Conservation (phyloP, 2,113 vertebrate species). For the Triplophysa siluroides region DNA sequence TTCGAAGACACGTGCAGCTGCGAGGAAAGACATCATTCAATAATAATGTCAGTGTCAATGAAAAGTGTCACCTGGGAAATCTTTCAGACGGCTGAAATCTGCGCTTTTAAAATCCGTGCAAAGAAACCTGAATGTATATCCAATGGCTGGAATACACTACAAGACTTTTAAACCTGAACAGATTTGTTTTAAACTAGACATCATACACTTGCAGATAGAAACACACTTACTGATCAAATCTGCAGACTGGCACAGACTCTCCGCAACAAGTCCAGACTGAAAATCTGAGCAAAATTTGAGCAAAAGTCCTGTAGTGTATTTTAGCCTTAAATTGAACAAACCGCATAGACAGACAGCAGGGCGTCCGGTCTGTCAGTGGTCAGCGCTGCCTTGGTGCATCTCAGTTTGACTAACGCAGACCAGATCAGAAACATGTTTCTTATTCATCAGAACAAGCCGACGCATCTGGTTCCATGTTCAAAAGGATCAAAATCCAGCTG, state of each 20-base stretch:
- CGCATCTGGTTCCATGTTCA: not conserved
- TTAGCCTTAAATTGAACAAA: not conserved
- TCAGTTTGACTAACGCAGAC: not conserved
- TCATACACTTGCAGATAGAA: no score
- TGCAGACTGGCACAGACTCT: no score
- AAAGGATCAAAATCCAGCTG: not conserved
- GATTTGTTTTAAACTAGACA: no score
- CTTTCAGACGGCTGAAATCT: not conserved
- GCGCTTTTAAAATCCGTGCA: not conserved
- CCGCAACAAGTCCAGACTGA: no score
- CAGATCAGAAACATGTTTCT: not conserved
- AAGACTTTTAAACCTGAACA: no score
- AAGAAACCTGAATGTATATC: not conserved
- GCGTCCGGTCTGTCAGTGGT: not conserved
- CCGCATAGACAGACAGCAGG: not conserved
- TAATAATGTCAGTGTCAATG: not conserved
- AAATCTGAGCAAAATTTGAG: no score
- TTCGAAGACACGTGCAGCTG: not conserved
- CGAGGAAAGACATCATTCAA: not conserved
- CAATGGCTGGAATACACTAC: no score
- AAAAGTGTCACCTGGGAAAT: not conserved
- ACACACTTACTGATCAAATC: no score
- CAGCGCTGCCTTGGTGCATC: not conserved
- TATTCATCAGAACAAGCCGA: constrained; percentile 3
- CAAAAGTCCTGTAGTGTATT: no score